Percentiles rank a stretch among this genome's conserved stretches.
Evolutionary conservation across 1,140 invertebrate species (phyloP).

Genomic region (Leptinotarsa undecemlineata): DNA sequence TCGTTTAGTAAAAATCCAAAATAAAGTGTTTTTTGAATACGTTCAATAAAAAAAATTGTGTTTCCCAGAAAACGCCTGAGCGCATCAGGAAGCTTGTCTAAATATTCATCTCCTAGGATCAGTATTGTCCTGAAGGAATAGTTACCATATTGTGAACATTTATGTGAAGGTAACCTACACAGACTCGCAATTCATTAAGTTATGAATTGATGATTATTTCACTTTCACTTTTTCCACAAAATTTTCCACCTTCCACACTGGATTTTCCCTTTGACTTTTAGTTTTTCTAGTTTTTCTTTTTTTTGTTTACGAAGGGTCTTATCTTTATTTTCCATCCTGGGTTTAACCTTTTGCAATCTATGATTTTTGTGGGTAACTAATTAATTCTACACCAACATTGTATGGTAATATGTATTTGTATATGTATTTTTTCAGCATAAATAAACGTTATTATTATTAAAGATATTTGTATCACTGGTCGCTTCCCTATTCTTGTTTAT

Average conservation of each 20-base stretch:
- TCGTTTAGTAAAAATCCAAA: too few species aligned
- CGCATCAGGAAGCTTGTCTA: neutral
- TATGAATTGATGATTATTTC: neutral
- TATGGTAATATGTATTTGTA: too few species aligned
- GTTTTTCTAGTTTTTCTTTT: neutral
- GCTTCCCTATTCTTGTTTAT: neutral
- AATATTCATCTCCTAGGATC: neutral
- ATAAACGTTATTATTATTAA: neutral
- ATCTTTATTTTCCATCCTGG: neutral
- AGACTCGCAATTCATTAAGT: neutral
- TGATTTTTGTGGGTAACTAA: too few species aligned
- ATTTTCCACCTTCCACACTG: neutral
- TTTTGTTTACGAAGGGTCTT: neutral
- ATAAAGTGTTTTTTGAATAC: too few species aligned
- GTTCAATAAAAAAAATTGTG: neutral
- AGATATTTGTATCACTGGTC: neutral
- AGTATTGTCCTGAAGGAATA: neutral
- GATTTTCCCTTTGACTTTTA: neutral
- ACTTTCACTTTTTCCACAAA: neutral
- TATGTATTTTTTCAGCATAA: too few species aligned
- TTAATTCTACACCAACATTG: too few species aligned
- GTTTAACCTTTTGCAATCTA: neutral
- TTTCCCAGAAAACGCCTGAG: neutral
- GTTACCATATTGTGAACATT: neutral
- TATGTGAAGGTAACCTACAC: neutral